Conservation (phyloP, 2,888 invertebrate genomes). For the Drosophila emarginata region DNA sequence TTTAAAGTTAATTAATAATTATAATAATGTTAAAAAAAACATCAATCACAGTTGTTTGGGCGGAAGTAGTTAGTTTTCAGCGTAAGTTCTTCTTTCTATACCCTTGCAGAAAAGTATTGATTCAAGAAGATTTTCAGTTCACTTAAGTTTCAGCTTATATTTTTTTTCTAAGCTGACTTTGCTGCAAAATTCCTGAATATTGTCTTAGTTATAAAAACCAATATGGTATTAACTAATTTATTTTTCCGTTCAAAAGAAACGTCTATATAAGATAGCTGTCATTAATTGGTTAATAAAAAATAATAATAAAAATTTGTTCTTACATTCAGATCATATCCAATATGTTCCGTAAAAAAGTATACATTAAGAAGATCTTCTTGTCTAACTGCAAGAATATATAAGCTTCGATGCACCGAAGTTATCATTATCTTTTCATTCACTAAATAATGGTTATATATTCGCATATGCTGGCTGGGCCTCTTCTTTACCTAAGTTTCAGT, state of each 20-base stretch:
- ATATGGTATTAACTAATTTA: too few species aligned
- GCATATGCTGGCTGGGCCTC: conserved; percentile 47
- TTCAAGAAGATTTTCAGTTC: neutral
- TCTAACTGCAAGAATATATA: neutral
- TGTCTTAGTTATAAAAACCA: too few species aligned
- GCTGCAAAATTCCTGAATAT: neutral
- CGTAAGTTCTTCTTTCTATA: neutral
- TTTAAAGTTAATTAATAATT: conserved; percentile 38
- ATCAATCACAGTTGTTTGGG: conserved; percentile 82
- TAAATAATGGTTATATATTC: conserved; percentile 36
- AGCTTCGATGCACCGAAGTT: neutral
- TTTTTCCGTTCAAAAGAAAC: too few species aligned
- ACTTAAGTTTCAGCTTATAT: neutral
- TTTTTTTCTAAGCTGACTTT: neutral
- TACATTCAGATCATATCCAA: neutral
- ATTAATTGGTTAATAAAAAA: too few species aligned
- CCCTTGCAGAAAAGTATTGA: neutral
- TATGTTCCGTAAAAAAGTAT: neutral
- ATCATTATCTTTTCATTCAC: neutral
- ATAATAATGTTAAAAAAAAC: conserved; percentile 48
- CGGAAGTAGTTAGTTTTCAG: conserved; percentile 73
- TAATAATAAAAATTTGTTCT: neutral
- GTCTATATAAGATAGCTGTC: too few species aligned
- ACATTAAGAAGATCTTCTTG: neutral
- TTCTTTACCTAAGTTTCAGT: conserved; percentile 46